Evolutionary conservation across 2,797 vertebrate species (phyloP), one percentile per base, ranked within the genome.

Genomic region (Cheirogaleus major): DNA sequence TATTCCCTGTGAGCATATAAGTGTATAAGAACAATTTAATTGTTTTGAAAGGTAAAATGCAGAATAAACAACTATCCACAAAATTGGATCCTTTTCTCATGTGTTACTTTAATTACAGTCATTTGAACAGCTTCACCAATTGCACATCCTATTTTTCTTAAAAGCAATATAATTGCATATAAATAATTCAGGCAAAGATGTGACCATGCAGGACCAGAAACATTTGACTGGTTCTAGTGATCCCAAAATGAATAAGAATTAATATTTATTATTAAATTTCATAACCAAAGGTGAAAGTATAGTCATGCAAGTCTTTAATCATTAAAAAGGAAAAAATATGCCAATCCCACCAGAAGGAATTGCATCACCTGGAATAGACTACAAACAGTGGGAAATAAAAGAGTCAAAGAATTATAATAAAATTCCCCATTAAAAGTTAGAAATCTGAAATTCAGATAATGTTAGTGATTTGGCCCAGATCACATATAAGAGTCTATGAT

Each of bases 61-160:
- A 95, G 84, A 93, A 90, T 88, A 97, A 97, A 95, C 87, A 93
- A 78, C 86, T 95, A 82, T 85, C 32, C 69, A 95, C 78, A 95
- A 83, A 95, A 91, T 70, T 92, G 52, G 48, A 92, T 95, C 72
- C 61, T 93, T 95, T 96, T 94, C 67, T 97, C 59, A 12, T 95
- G 86, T 86, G 75, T 95, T 94, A 85, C 82, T 93, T 96, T 97
- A 97, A 97, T 96, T 96, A 97, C 41, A 97, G 95, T 95, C 78
- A 93, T 97, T 97, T 93, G 93, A 96, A 83, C 70, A 96, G 63
- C 43, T n/a, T 95, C 25, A 83, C 67, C 84, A 80, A 86, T 83
- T 89, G 45, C 23, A 88, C 90, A 72, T 69, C 14, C 38, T 84
- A 45, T 92, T 97, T 93, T 94, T 96, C 50, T 93, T 69, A 93